Evolutionary conservation across 2,113 vertebrate genomes (phyloP), one percentile per base, ranked within the genome.

Genomic region (Lophura nycthemera): DNA sequence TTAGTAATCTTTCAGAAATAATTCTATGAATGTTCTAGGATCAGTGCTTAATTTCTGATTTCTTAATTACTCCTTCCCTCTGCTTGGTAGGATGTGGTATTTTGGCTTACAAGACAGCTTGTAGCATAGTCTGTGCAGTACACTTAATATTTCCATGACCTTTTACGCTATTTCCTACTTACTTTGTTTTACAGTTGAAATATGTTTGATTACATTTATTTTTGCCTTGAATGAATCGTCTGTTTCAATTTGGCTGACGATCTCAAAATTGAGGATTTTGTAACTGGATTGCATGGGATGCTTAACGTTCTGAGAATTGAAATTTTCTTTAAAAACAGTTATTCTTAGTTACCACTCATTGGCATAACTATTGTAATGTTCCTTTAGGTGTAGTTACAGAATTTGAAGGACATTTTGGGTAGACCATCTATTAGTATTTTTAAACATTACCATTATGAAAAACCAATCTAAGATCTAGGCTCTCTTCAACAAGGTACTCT

Each of bases 11-110:
- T 89, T 57, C 38, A 88, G 52, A 48, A 86, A 71, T 65, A 77
- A 66, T 79, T 71, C 59, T 29, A 7, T 89, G 25, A 76, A 34
- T 56, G 14, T 83, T 92, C 64, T 77, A 95, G 97, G 97, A 98
- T 98, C 97, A 98, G 97, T 97, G 96, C 97, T 95, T 92, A 97
- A 97, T 98, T 98, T 97, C 97, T 96, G 40, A 42, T 91, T 94
- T 86, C 57, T 78, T 91, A 20, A 25, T 70, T 88, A 50, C 45
- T 83, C 34, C 79, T 97, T 96, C 96, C 86, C 88, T 97, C 85
- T 96, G 96, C 97, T 97, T 98, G 95, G 87, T 96, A 95, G 91
- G 87, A 91, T 95, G 50, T 86, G 83, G 24, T 95, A 93, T 93
- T 96, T 95, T 95, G 95, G 92, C 96, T 96, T 92, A 90, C 94